Evolutionary conservation across 2,888 invertebrate genomes (phyloP).

Genomic region (Ariolimax columbianus): DNA sequence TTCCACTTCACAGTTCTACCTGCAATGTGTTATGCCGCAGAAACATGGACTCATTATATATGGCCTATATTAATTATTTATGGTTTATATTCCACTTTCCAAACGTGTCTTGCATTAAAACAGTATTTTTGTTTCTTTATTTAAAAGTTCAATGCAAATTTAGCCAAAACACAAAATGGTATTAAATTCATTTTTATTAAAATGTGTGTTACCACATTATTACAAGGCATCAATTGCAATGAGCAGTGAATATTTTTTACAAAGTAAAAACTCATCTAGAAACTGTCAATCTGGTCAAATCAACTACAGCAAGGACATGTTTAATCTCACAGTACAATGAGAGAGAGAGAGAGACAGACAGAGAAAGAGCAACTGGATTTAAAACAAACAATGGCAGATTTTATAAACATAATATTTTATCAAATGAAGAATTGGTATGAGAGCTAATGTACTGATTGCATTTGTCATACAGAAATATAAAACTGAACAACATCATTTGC

Average conservation of each 20-base stretch:
- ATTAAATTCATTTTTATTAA: conserved; percentile 26
- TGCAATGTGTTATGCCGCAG: no score
- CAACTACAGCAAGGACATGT: not conserved
- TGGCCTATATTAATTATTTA: no score
- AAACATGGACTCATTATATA: no score
- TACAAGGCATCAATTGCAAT: conserved; percentile 34
- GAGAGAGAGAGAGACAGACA: not conserved
- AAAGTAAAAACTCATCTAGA: not conserved
- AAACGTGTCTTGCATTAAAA: no score
- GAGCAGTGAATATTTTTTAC: not conserved
- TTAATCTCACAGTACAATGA: not conserved
- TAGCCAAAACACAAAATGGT: not conserved
- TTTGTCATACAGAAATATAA: not conserved
- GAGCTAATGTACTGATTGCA: not conserved
- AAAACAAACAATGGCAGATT: not conserved
- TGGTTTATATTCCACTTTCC: no score
- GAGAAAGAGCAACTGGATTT: not conserved
- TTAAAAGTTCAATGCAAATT: not conserved
- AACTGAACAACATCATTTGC: no score
- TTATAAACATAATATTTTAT: not conserved
- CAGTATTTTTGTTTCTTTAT: no score
- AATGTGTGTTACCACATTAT: conserved; percentile 31
- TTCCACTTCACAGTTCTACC: no score
- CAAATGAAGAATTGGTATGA: not conserved
- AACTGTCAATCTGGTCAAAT: not conserved